Evolutionary conservation across 2,797 vertebrate species (phyloP), one percentile per base, ranked within the genome.

Genomic region (Ataeniobius toweri): DNA sequence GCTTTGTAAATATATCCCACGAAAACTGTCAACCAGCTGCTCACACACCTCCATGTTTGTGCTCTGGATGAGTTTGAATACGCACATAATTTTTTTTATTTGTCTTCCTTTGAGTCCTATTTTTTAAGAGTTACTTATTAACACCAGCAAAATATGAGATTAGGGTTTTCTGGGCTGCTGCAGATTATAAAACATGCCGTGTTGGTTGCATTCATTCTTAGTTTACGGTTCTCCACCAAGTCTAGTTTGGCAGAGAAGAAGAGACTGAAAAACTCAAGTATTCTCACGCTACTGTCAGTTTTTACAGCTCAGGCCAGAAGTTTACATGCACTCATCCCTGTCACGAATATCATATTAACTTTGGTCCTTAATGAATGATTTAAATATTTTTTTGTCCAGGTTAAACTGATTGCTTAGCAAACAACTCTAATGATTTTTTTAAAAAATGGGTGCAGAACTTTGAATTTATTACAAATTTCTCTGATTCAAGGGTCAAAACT

Each of bases 121-220:
- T 82, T 78, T 76, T 51, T 2, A 78, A 82, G 77, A 75, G 75
- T 73, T 80, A 50, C 90, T 87, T 86, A 87, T 86, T 86, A 81
- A 91, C 93, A 94, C 94, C 93, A 94, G 93, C 91, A 93, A 85
- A 89, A 78, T 71, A 69, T 14, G 74, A 85, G 85, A 86, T 82
- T 73, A 86, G 51, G 50, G 84, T 65, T 77, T 51, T 80, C 31
- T 26, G 24, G 13, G 41, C n/a, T 41, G 24, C 14, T 46, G 24
- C 67, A 69, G 67, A 69, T 69, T 26, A 69, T 26, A 69, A 69
- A 69, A 48, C 24, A n/a, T n/a, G 53, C 13, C 24, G 0, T 46
- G 5, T 46, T 48, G 67, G 41, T 46, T 26, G 67, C 67, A 14
- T 69, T 69, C 13, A 46, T 69, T 3, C 5, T 69, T 26, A 26